Conservation (phyloP, 2,113 vertebrate species). For the Scalopus aquaticus region DNA sequence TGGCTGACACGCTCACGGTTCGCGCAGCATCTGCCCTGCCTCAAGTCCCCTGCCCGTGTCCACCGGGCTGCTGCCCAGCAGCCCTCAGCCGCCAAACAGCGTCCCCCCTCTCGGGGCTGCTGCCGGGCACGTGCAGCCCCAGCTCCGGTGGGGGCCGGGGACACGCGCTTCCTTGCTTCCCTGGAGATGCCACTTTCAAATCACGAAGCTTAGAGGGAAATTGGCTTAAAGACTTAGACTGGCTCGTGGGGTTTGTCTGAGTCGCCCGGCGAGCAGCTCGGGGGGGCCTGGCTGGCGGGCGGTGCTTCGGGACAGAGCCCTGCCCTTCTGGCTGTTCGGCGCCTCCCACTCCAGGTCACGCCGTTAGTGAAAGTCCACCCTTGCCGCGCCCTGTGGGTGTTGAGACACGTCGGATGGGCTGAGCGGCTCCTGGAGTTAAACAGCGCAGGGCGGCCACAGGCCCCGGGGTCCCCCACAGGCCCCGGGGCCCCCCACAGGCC, state of each 20-base stretch:
- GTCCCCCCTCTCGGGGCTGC: rapidly evolving
- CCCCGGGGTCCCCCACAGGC: constrained; percentile 76
- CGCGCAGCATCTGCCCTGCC: neutral
- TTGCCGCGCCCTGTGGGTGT: constrained; percentile 69
- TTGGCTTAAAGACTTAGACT: constrained; percentile 66
- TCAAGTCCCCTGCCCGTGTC: too few species aligned
- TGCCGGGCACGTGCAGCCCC: neutral
- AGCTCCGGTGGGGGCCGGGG: neutral
- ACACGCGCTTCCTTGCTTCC: neutral
- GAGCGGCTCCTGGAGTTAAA: constrained; percentile 78
- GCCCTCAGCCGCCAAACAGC: too few species aligned
- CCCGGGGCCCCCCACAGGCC: constrained; percentile 77
- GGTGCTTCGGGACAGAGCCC: too few species aligned
- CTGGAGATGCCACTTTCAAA: constrained; percentile 47
- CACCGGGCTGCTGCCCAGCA: too few species aligned
- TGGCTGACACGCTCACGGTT: too few species aligned
- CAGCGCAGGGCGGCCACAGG: constrained; percentile 62
- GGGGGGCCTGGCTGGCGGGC: too few species aligned
- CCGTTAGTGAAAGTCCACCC: neutral
- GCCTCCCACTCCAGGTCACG: neutral
- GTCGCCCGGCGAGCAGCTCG: too few species aligned
- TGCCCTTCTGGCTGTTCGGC: neutral
- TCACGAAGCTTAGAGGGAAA: constrained; percentile 62
- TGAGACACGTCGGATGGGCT: constrained; percentile 60
- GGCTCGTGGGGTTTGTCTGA: constrained; percentile 33